A percentile compares a stretch with the other conserved stretches of the same genome.
phyloP scores from a whole-genome alignment of 2,888 invertebrate genomes.

The Dryomyza anilis region DNA sequence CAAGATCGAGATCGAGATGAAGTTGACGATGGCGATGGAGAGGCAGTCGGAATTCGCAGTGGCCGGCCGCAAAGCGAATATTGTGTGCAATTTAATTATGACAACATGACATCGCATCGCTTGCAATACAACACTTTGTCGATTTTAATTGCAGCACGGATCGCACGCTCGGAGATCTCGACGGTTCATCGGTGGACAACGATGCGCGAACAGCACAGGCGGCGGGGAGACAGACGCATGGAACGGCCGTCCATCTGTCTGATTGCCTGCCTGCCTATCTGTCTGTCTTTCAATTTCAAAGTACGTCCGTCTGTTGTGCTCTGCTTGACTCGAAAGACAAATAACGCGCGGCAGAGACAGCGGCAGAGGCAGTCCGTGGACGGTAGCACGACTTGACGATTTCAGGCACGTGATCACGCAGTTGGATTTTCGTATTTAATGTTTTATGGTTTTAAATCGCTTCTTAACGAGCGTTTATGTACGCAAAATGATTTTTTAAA shows the following conservation, averaged over 20 bases:
- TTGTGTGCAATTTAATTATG: conserved; percentile 24
- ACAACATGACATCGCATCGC: conserved; percentile 24
- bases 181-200: neutral
- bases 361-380: neutral
- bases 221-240: neutral
- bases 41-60: neutral
- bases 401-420: conserved; percentile 27
- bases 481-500: conserved; percentile 26
- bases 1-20: neutral
- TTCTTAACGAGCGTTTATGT: conserved; percentile 26
- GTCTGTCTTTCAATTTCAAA: neutral
- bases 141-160: conserved; percentile 25
- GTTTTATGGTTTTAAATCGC: conserved; percentile 25
- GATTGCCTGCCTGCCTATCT: neutral
- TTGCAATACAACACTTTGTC: conserved; percentile 26
- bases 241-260: neutral
- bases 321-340: neutral
- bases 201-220: neutral
- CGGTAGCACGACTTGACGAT: conserved; percentile 25
- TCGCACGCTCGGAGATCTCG: neutral
- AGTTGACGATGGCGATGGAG: too few species aligned
- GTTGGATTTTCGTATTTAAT: conserved; percentile 21
- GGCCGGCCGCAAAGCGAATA: neutral
- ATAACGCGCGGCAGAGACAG: neutral
- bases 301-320: neutral